These are phyloP conservation scores for Rhamnusium bicolor DNA, from an alignment of 2,888 invertebrate species.

Conservation along the genomic window DNA sequence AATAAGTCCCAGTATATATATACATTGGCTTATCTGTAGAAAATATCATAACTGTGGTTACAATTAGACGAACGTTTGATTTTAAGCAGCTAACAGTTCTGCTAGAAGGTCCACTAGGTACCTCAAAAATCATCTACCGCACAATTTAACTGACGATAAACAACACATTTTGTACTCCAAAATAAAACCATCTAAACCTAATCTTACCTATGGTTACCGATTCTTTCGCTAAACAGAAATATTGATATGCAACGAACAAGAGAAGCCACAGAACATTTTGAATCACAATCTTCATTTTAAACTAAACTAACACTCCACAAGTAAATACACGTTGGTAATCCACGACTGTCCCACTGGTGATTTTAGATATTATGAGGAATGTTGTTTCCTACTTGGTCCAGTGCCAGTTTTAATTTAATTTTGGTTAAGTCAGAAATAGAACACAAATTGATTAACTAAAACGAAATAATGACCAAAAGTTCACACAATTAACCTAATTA, in stretches of 20 bases:
- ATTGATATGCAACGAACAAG: slow-evolving; percentile 55
- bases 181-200: not conserved
- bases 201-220: slow-evolving; percentile 55
- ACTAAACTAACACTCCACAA: not conserved
- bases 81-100: too few relatives aligned
- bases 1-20: too few relatives aligned
- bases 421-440: slow-evolving; percentile 26
- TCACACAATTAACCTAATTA: not conserved
- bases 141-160: not conserved
- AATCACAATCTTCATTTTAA: slow-evolving; percentile 60
- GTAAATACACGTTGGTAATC: not conserved
- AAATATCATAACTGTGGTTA: too few relatives aligned
- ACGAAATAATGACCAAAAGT: not conserved
- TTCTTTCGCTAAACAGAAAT: slow-evolving; percentile 55
- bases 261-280: slow-evolving; percentile 56
- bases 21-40: too few relatives aligned
- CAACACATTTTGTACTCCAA: not conserved
- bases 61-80: too few relatives aligned
- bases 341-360: not conserved
- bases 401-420: slow-evolving; percentile 23
- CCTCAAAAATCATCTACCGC: not conserved
- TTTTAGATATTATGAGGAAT: not conserved
- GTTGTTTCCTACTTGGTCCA: slow-evolving; percentile 4
- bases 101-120: too few relatives aligned
- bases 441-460: slow-evolving; percentile 5